Conservation (phyloP, 30 jellyfish, hydroid and myxozoan genomes). For the Aurelia aurita region DNA sequence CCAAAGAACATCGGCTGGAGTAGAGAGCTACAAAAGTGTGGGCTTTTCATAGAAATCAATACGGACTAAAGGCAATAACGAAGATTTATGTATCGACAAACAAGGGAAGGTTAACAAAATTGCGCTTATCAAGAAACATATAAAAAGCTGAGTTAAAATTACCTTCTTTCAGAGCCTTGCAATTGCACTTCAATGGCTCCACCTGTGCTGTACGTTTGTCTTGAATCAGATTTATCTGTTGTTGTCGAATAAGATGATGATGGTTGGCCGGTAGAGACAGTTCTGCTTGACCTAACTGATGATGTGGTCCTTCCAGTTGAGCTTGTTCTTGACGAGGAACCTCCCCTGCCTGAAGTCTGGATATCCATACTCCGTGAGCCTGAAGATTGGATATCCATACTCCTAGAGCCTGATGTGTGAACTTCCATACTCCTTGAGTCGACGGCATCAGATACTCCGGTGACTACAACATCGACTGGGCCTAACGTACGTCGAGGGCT, state of each 20-base stretch:
- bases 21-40: too few species aligned
- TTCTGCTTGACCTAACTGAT: slow-evolving; percentile 7
- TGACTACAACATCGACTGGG: slow-evolving; percentile 79
- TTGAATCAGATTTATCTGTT: slow-evolving; percentile 32
- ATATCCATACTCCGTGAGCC: neutral
- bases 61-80: too few species aligned
- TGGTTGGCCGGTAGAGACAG: slow-evolving; percentile 5
- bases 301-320: slow-evolving; percentile 25
- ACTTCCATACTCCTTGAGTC: slow-evolving; percentile 5
- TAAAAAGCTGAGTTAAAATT: neutral
- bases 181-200: slow-evolving; percentile 54
- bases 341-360: slow-evolving; percentile 1
- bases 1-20: too few species aligned
- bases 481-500: slow-evolving; percentile 74
- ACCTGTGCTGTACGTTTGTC: slow-evolving; percentile 17
- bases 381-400: neutral
- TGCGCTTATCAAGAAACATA: too few species aligned
- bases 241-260: slow-evolving; percentile 13
- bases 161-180: slow-evolving; percentile 64
- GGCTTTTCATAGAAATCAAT: too few species aligned
- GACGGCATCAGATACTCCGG: slow-evolving; percentile 59
- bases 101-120: too few species aligned
- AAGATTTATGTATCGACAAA: too few species aligned
- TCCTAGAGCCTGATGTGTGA: neutral
- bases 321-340: slow-evolving; percentile 16